Evolutionary conservation across 2,113 vertebrate genomes (phyloP), one percentile per base, ranked within the genome.

Genomic region (Pseudopipra pipra): DNA sequence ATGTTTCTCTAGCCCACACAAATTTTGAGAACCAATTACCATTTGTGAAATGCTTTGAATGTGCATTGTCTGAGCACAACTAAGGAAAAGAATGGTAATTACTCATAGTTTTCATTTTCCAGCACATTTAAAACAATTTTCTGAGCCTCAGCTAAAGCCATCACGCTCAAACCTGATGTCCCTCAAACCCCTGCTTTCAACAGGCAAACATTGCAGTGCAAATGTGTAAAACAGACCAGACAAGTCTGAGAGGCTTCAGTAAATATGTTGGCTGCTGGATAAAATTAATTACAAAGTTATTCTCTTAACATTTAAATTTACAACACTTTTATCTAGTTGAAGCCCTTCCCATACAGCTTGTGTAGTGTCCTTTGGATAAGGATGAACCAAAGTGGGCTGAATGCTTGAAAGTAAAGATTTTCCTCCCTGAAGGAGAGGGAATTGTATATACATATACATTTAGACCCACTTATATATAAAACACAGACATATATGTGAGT

Each of bases 261-360:
- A 97, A 91, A 90, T 76, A 82, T 18, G 52, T 59, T 85, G 56
- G 44, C 81, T 55, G 46, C 46, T 84, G 67, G 79, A 28, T 66
- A 92, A 80, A 65, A 77, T 78, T 78, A 97, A 85, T 94, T 67
- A 63, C 83, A 73, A 70, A 74, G 43, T 84, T 84, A 85, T 71
- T 76, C 55, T 83, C 89, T 85, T 52, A n/a, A 54, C 55, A 59
- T 94, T 95, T 94, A 67, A 81, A 94, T 92, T 95, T 86, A n/a
- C 41, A 77, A 70, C 68, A 51, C 87, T 96, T 90, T 46, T 70
- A 52, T 66, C 54, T 76, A 46, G 90, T 63, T 95, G 52, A 84
- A 90, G 65, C 67, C 87, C 43, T 93, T 95, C 85, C 85, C 89
- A 92, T 39, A 54, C 59, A 93, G 85, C 85, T 78, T 82, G 56